phyloP scores from a whole-genome alignment of 2,797 vertebrate genomes.

The Notolabrus celidotus region DNA sequence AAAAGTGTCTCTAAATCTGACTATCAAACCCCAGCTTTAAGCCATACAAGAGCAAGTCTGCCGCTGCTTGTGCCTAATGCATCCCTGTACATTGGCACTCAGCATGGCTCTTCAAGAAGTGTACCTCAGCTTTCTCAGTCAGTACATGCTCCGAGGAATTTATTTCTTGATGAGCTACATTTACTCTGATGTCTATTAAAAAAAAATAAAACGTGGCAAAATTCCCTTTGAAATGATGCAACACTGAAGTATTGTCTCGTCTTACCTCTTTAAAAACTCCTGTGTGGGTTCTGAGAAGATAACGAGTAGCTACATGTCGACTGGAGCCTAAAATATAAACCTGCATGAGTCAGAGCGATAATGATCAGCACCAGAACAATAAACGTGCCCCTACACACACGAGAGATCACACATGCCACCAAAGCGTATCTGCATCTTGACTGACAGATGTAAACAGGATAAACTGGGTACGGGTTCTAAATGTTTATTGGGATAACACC shows the following conservation, averaged over 20 bases:
- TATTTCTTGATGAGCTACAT: not conserved
- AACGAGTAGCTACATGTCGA: constrained; percentile 23
- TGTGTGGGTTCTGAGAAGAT: not conserved
- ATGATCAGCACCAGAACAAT: not conserved
- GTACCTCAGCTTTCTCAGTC: too few species aligned
- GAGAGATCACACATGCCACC: not conserved
- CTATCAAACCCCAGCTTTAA: too few species aligned
- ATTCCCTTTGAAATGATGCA: not conserved
- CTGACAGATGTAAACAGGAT: not conserved
- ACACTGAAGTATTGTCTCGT: not conserved
- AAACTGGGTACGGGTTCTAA: not conserved
- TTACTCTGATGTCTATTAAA: not conserved
- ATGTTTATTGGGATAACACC: not conserved
- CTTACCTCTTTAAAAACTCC: not conserved
- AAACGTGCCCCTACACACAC: not conserved
- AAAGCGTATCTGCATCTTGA: not conserved
- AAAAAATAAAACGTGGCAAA: not conserved
- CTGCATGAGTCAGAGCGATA: not conserved
- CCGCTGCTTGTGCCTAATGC: too few species aligned
- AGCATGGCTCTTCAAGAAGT: too few species aligned
- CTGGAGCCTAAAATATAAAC: not conserved
- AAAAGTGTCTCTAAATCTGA: too few species aligned
- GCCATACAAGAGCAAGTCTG: too few species aligned
- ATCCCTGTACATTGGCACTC: too few species aligned
- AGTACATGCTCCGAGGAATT: too few species aligned